Evolutionary conservation across 2,797 vertebrate genomes (phyloP), one percentile per base, ranked within the genome.

Genomic region (Esox masquinongy): DNA sequence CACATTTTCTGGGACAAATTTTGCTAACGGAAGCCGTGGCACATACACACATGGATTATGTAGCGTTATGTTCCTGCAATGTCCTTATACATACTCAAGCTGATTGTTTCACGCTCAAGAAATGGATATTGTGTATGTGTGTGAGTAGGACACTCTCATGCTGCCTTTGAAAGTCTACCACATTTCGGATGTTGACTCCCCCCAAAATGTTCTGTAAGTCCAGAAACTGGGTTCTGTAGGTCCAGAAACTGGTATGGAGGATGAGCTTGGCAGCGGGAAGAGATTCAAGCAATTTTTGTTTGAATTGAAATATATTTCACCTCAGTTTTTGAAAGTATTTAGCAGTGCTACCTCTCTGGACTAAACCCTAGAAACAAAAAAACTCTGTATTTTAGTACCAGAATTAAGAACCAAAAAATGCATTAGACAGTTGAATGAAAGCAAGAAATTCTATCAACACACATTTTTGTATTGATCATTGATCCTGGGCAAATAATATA

Each of bases 351-450:
- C 29, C 29, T 31, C 29, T 31, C 29, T 3, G 75, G 77, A 63
- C 79, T 75, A 68, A 77, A 72, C 84, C 59, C 71, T 56, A 87
- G 64, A 77, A 83, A 78, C 80, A 81, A 85, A 68, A 26, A 81
- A 85, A 31, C 3, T 31, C 74, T 81, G 75, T 90, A 86, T 88
- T 22, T 4, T 34, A 34, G 19, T 9, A 36, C 34, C 31, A 68
- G 16, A 68, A 31, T 31, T 31, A 31, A 31, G 29, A 31, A 31
- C 1, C 29, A 31, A 31, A 1, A 31, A 31, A 31, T 31, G 1
- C 29, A 31, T 3, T 31, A 31, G 3, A 31, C 31, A 0, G 16
- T 34, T 9, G 7, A 39, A 19, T 39, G 5, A 19, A 68, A 39
- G 34, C 8, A 66, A 26, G 29, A 31, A 31, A 31, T 31, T 31